These are phyloP conservation scores for Saxicola maurus DNA, from an alignment of 2,797 vertebrate genomes.

Conservation along the genomic window DNA sequence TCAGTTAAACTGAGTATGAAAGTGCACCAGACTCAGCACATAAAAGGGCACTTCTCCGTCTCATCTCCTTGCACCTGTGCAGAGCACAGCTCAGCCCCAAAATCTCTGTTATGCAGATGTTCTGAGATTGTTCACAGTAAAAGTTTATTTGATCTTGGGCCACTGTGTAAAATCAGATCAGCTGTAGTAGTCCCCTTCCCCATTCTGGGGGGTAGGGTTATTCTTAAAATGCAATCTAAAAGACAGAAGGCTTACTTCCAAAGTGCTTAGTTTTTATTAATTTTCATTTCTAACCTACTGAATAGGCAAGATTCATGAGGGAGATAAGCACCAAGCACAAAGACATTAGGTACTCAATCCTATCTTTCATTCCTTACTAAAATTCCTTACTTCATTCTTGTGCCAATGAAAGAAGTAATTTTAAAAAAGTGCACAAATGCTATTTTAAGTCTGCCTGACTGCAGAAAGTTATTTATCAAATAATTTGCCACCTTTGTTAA, in stretches of 20 bases:
- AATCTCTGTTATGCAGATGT: not conserved
- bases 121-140: not conserved
- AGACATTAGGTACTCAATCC: not conserved
- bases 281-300: not conserved
- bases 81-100: not conserved
- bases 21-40: not conserved
- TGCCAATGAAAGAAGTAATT: not conserved
- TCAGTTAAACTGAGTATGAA: not conserved
- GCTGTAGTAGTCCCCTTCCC: not conserved
- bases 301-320: not conserved
- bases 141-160: not conserved
- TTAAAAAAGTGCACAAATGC: not conserved
- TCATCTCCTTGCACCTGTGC: not conserved
- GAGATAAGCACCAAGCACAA: not conserved
- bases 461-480: not conserved
- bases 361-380: not conserved
- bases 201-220: rapidly evolving
- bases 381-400: not conserved
- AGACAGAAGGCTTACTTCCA: not conserved
- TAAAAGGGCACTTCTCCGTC: not conserved
- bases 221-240: not conserved
- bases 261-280: not conserved
- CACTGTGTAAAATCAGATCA: not conserved
- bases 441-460: not conserved
- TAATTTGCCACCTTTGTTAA: not conserved